phyloP scores from a whole-genome alignment of 2,888 invertebrate species.

The Slavum lentiscoides region DNA sequence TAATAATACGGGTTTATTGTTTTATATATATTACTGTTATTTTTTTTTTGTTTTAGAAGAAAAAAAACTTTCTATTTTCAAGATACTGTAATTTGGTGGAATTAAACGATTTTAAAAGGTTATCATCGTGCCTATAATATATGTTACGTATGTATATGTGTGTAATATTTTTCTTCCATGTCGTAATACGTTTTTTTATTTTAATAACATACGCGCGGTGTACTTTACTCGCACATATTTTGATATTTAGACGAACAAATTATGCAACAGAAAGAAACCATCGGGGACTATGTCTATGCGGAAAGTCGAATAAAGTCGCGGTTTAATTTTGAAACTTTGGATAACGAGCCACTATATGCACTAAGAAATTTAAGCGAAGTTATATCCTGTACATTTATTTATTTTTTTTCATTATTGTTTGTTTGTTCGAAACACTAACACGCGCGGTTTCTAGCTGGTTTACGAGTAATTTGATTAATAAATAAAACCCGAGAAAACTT shows the following conservation, averaged over 20 bases:
- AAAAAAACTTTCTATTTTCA: neutral
- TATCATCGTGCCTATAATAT: neutral
- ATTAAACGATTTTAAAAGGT: neutral
- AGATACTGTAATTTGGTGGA: neutral
- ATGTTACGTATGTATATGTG: neutral
- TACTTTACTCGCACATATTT: neutral
- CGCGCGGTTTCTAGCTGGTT: constrained; percentile 1
- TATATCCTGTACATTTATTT: neutral
- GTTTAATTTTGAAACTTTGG: constrained; percentile 37
- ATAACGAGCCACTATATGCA: neutral
- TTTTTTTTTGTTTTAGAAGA: neutral
- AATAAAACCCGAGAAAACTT: constrained; percentile 38
- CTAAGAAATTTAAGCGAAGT: neutral
- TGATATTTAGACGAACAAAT: constrained; percentile 10
- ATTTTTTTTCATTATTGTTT: neutral
- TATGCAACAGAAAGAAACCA: constrained; percentile 3
- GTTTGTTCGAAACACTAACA: neutral
- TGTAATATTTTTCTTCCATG: too few species aligned
- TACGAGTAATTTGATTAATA: constrained; percentile 41
- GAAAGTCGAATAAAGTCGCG: neutral
- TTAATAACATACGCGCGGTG: too few species aligned
- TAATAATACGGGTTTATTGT: constrained; percentile 3
- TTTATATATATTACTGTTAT: neutral
- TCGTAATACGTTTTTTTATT: too few species aligned
- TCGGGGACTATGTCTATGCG: constrained; percentile 5